Base-by-base conservation (phyloP, 2,888 invertebrate species). In the Aromia moschata region DNA sequence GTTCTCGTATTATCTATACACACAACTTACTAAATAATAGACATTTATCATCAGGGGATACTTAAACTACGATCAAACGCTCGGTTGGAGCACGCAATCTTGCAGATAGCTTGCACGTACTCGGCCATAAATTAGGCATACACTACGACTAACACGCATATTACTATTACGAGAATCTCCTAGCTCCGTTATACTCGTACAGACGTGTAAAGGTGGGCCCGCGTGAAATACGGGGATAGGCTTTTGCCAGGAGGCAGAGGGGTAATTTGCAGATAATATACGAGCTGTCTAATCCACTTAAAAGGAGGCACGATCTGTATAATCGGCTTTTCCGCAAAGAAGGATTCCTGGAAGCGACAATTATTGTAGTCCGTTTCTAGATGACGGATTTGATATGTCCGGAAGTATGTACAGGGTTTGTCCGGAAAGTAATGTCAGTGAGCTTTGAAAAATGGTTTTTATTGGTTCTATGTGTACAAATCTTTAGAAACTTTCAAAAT, bases 251-350 rank as follows among this genome's bases (percentile, higher is more conserved):
- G 45, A 46, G 46, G 54, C 53, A 47, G 46, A 36, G 37, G 52
- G 52, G 51, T 61, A 62, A 55, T 56, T 58, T 55, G 58, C 25
- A 56, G 55, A 38, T 56, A 30, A 49, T 57, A 44, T 60, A 62
- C 57, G 62, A 41, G 47, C 55, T 58, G 41, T 43, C 56, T 62
- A 62, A 62, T 62, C 58, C 58, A 58, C 54, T 58, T 58, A 58
- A 55, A 61, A 62, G 58, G 56, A 58, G 58, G 51, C 41, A 58
- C 47, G 47, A 47, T 47, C 37, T 46, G 40, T 44, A 53, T 55
- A 49, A 54, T 59, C 54, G 49, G n/a, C 49, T 41, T 55, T 52
- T 57, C 41, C 46, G 61, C 41, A 55, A 40, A 53, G 33, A 33
- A 14, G 47, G 10, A 12, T 47, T 9, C 45, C 33, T 46, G 47